Evolutionary conservation across 2,113 vertebrate genomes (phyloP), one percentile per base, ranked within the genome.

Genomic region (Brachypteracias leptosomus): DNA sequence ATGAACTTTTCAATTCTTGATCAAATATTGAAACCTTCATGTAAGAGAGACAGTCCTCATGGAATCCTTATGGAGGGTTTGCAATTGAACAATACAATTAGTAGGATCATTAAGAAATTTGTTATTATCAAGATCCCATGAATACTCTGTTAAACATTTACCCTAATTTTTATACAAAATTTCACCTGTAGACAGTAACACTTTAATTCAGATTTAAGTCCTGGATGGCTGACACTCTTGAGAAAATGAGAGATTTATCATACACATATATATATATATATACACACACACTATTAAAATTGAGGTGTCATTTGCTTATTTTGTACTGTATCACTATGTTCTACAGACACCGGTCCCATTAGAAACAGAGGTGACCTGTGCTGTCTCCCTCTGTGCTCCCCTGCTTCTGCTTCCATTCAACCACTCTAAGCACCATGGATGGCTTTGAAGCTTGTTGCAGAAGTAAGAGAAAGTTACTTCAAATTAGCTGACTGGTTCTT

Each of bases 321-420:
- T 65, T 63, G 4, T 49, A 42, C 1, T 0, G 0, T 49, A 85
- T 38, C 35, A 29, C 12, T 46, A 10, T 7, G 3, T 55, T 72
- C 47, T 51, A 42, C 22, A 88, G 63, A 65, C 20, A 87, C 5
- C 1, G 1, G 11, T 72, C 70, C 8, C 44, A 29, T 33, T 46
- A 51, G n/a, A 71, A 91, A 57, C 9, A 59, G 21, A 88, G 11
- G 1, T n/a, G n/a, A n/a, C n/a, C n/a, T n/a, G n/a, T 18, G 3
- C 4, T 33, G 13, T 57, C 16, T 58, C 55, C 20, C 31, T 76
- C 46, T 46, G 5, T 7, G 6, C 14, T 66, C 12, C 28, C 40
- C 26, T 29, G 26, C 40, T 74, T 93, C 42, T 89, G 26, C 33
- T 59, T 63, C 54, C 44, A 14, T 73, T 70, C 16, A 65, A 18